These are phyloP conservation scores for Cantharis nigra DNA, from an alignment of 2,888 invertebrate genomes.

Conservation along the genomic window DNA sequence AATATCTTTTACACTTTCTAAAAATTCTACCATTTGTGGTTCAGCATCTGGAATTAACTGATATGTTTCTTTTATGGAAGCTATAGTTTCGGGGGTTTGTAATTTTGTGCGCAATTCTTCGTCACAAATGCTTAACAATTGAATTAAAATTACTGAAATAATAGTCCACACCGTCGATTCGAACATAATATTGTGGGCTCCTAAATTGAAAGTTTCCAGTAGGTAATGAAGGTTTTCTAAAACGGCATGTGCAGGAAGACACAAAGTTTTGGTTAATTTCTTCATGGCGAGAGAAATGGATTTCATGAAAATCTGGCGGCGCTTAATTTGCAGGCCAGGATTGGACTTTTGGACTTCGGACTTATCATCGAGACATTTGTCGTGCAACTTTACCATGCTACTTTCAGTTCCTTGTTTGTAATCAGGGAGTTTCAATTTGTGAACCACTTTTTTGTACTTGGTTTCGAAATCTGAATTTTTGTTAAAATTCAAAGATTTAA, in stretches of 20 bases:
- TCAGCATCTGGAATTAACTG: background rate
- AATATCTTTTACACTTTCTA: background rate
- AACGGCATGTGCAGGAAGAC: conserved; percentile 16
- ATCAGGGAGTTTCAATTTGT: conserved; percentile 60
- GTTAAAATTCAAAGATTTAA: conserved; percentile 53
- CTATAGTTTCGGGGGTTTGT: background rate
- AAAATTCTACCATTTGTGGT: background rate
- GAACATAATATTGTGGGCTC: conserved; percentile 72
- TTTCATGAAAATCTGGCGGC: conserved; percentile 71
- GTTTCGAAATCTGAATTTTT: conserved; percentile 48
- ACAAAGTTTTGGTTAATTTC: conserved; percentile 38
- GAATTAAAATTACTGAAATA: conserved; percentile 69
- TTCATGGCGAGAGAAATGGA: conserved; percentile 56
- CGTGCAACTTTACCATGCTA: conserved; percentile 63
- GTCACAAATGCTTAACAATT: conserved; percentile 56
- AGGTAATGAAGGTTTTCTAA: conserved; percentile 58
- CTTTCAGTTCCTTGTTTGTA: conserved; percentile 53
- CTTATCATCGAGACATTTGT: conserved; percentile 60
- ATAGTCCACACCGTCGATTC: conserved; percentile 74
- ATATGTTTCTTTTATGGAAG: background rate
- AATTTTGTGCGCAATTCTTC: background rate
- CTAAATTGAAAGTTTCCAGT: conserved; percentile 68
- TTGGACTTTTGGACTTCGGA: conserved; percentile 22
- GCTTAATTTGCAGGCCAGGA: conserved; percentile 12
- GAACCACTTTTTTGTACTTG: conserved; percentile 65